phyloP scores from a whole-genome alignment of 2,888 invertebrate species.

The Conomelus anceps region DNA sequence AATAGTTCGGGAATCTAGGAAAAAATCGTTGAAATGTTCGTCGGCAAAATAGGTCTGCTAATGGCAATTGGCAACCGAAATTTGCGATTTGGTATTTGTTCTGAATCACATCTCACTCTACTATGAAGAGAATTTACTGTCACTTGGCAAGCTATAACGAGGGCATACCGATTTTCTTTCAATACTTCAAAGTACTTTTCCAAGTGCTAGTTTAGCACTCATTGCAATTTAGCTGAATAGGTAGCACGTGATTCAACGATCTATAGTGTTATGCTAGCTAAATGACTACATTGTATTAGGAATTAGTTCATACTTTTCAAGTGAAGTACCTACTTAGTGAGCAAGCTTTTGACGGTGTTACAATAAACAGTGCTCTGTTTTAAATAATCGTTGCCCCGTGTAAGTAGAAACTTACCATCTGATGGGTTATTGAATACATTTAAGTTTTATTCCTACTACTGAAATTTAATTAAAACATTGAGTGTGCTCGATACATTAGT shows the following conservation, averaged over 20 bases:
- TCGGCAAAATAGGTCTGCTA: not conserved
- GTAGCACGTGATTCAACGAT: not conserved
- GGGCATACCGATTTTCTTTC: not conserved
- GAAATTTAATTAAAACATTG: too few relatives aligned
- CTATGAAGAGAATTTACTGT: not conserved
- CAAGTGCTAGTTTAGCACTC: not conserved
- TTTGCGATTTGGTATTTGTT: not conserved
- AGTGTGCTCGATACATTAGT: too few relatives aligned
- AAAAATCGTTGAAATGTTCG: not conserved
- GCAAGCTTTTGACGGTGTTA: too few relatives aligned
- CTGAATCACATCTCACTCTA: not conserved
- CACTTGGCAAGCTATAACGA: not conserved
- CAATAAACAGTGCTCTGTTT: too few relatives aligned
- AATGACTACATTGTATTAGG: not conserved
- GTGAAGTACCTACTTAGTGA: not conserved
- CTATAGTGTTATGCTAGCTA: not conserved
- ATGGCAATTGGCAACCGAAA: not conserved
- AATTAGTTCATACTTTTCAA: not conserved
- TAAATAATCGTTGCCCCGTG: too few relatives aligned
- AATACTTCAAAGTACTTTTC: not conserved
- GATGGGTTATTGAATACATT: too few relatives aligned
- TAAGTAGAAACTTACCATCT: too few relatives aligned
- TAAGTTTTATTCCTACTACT: too few relatives aligned
- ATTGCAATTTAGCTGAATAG: not conserved
- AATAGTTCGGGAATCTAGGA: not conserved